Base-by-base conservation (phyloP, 2,888 invertebrate species). In the Cremastinae sp. region DNA sequence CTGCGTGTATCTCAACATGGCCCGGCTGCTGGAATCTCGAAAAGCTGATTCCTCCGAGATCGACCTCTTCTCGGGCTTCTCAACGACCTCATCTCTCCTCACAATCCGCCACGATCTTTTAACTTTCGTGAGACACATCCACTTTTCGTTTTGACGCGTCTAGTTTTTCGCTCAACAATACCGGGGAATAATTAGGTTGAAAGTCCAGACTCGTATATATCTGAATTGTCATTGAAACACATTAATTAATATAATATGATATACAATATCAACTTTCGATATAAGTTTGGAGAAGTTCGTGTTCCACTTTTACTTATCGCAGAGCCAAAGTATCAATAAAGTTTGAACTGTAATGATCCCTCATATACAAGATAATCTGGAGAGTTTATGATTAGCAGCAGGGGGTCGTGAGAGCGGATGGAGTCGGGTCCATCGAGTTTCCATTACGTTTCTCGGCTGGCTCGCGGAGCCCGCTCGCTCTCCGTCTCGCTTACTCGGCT, bases 311-410 rank as follows among this genome's bases (percentile, higher is more conserved):
- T 12, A n/a, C n/a, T 49, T 62, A 43, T 43, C 10, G 20, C 14
- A 59, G 9, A 22, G 10, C n/a, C 34, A 22, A 34, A 12, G 10
- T 51, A 22, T 41, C 22, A 20, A 43, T 43, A 49, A 59, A 59
- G 36, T 36, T 16, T 5, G 1, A 20, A 18, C 36, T 45, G 49
- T 22, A 58, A 74, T 5, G 53, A 28, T 28, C 61, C 10, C 56
- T 36, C 49, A 51, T 71, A 62, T 28, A 51, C 56, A 38, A 66
- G 61, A 71, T 71, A 75, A 71, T 62, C 75, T 49, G 49, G 18
- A 22, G 62, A 16, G 71, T 66, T 75, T 75, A 75, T 62, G 71
- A 75, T 75, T 66, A 45, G 66, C n/a, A n/a, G n/a, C n/a, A n/a
- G 22, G 56, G 62, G 71, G 61, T 71, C 75, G 62, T 12, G 56